phyloP scores from a whole-genome alignment of 2,797 vertebrate species.

The Natrix natrix region DNA sequence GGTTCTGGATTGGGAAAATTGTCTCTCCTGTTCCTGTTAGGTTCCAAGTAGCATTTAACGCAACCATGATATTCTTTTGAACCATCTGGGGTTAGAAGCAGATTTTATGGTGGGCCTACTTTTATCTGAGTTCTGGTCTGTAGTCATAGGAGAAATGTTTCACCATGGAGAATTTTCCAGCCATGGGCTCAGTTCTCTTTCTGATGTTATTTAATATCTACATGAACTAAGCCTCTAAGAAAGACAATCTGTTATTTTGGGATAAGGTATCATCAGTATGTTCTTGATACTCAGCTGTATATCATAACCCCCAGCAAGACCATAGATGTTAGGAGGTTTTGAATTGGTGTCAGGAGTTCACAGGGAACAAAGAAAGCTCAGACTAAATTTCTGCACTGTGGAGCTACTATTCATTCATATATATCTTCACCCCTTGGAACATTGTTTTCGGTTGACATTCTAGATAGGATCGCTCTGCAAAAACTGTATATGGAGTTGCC shows the following conservation, averaged over 20 bases:
- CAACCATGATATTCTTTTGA: not conserved
- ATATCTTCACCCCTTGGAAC: not conserved
- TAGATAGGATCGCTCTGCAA: not conserved
- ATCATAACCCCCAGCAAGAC: not conserved
- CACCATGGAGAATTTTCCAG: not conserved
- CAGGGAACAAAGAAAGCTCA: not conserved
- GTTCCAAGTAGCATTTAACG: not conserved
- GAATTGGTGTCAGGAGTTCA: not conserved
- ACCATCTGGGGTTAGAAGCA: not conserved
- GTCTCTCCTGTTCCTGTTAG: not conserved
- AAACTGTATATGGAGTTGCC: not conserved
- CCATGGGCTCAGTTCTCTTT: not conserved
- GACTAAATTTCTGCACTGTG: not conserved
- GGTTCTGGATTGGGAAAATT: not conserved
- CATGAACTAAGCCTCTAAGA: not conserved
- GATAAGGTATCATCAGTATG: not conserved
- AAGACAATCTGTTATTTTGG: not conserved
- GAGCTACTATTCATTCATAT: not conserved
- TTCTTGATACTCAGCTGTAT: not conserved
- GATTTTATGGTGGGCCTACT: not conserved
- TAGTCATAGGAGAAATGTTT: not conserved
- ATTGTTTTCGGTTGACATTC: not conserved
- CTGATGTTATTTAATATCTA: not conserved
- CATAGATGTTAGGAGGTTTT: not conserved
- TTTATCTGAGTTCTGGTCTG: not conserved